Evolutionary conservation across 2,797 vertebrate genomes (phyloP), one percentile per base, ranked within the genome.

Genomic region (Schizopygopsis malacanthus): DNA sequence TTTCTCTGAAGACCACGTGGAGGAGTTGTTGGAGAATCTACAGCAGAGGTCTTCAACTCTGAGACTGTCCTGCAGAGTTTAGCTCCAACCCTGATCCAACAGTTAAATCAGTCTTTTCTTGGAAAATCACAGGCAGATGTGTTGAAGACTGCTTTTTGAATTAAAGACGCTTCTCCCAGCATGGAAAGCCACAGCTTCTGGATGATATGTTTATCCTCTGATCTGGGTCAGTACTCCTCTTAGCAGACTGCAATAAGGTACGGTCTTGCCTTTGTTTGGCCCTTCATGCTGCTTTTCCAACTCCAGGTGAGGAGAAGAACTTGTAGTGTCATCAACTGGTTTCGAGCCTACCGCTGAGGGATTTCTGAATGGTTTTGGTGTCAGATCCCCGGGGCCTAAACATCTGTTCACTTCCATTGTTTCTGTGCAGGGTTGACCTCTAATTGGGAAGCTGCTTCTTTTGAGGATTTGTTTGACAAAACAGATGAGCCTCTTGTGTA

Each of bases 391-490:
- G 37, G 37, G 76, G 37, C 15, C 3, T 45, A 43, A 25, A 25
- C n/a, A 28, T 63, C 59, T 13, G 25, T 28, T 28, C 0, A 37
- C 37, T 37, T 33, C 37, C 45, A 52, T 82, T 28, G 22, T 47
- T 37, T 45, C 18, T n/a, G 65, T 41, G 39, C 45, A 69, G n/a
- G 16, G 22, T 65, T 85, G 33, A 85, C 22, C 12, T 87, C 76
- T 45, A 67, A 4, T 50, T 39, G 28, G 2, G 25, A 50, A 37
- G 22, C 43, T 41, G 22, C 43, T 41, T 41, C 6, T 41, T 41
- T 41, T 41, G 39, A 39, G 37, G 37, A 39, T 63, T 82, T 33
- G 13, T 81, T 18, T 76, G 4, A 16, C n/a, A n/a, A n/a, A 70
- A 39, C 50, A 70, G 37, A 22, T 56, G 47, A 54, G 63, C 15